Base-by-base conservation (phyloP, 2,888 invertebrate genomes). In the Nephrotoma flavescens region DNA sequence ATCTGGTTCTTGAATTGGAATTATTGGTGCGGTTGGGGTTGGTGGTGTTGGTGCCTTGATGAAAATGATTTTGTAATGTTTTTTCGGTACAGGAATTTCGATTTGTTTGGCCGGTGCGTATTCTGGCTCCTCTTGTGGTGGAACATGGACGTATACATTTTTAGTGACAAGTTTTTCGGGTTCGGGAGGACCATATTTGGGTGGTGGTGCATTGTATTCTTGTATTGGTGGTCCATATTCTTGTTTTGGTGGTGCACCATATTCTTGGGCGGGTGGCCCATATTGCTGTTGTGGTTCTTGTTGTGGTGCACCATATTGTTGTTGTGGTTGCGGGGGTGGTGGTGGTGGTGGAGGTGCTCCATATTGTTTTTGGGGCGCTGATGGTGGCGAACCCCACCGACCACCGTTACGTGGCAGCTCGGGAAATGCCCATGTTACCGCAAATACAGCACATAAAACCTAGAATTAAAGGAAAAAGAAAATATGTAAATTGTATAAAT, bases 1-100 rank as follows among this genome's bases (percentile, higher is more conserved):
- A 90, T 96, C 96, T 91, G 96, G 96, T 42, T 95, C 95, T 89
- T 96, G 95, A 86, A 95, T 91, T 42, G 94, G 92, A 87, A 93
- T 89, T 85, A 92, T 91, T 87, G 93, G 93, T 44, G 91, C 92
- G 87, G 91, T 91, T 12, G 92, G 92, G 6, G 92, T 91, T 11
- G 92, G 92, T 86, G 92, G 91, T 87, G 92, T 92, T 31, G 93
- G 93, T 42, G 93, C 93, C 89, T 93, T 93, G 88, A 93, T 93
- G 90, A 93, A 93, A 87, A 93, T 92, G 88, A 93, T 93, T 89
- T 93, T 93, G 89, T 93, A 93, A 89, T 93, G 93, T 87, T 93
- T 93, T 89, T 93, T 93, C 42, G 93, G 92, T 85, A 91, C 91
- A 7, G 92, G 91, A 0, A 91, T 90, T 87, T 92, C 91, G n/a